Conservation (phyloP, 2,113 vertebrate genomes). For the Hippocampus mohnikei region DNA sequence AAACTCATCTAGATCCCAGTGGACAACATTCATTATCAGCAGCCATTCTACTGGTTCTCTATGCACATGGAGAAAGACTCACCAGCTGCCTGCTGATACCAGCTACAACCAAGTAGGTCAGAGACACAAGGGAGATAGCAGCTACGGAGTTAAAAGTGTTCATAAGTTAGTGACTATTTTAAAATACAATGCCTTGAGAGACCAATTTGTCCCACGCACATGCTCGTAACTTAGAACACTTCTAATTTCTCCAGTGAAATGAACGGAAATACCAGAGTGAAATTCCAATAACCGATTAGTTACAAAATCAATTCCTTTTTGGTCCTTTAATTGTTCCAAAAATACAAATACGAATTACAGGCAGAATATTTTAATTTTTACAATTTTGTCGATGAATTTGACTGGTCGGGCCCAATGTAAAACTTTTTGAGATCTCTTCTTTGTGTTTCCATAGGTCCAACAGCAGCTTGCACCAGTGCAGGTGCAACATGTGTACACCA, state of each 20-base stretch:
- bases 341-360: too few relatives aligned
- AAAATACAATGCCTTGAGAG: neutral
- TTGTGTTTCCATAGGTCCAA: constrained; percentile 70
- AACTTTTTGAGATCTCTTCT: neutral
- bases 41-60: constrained; percentile 20
- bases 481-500: constrained; percentile 86
- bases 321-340: too few relatives aligned
- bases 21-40: constrained; percentile 10
- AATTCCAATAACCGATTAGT: too few relatives aligned
- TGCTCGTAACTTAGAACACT: too few relatives aligned
- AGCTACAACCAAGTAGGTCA: constrained; percentile 58
- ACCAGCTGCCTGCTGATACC: constrained; percentile 29
- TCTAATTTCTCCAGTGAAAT: too few relatives aligned
- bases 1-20: constrained; percentile 10
- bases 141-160: constrained; percentile 7
- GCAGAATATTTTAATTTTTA: too few relatives aligned
- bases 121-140: constrained; percentile 29
- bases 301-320: too few relatives aligned
- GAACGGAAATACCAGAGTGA: too few relatives aligned
- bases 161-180: neutral
- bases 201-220: too few relatives aligned
- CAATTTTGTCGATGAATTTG: too few relatives aligned
- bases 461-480: constrained; percentile 85
- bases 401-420: neutral
- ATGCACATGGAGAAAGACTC: constrained; percentile 27